Percentiles rank a stretch among this genome's conserved stretches.
These are phyloP conservation scores for Mohoua ochrocephala DNA, from an alignment of 2,113 vertebrate genomes.

Conservation along the genomic window DNA sequence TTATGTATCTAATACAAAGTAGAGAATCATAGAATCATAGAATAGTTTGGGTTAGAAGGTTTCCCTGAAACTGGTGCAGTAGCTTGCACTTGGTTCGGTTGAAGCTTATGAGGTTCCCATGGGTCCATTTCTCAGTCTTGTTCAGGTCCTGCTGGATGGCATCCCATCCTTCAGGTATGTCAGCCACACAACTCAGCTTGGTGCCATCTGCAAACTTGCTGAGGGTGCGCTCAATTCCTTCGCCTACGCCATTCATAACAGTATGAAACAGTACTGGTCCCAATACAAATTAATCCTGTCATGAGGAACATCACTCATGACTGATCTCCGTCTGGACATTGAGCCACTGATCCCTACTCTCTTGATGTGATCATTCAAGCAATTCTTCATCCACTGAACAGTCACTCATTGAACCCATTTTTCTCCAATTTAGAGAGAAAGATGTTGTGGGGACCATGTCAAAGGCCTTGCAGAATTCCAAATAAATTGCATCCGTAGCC, in stretches of 20 bases:
- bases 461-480: background rate
- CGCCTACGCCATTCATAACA: rapidly evolving
- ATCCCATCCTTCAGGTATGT: background rate
- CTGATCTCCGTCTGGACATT: background rate
- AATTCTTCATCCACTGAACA: background rate
- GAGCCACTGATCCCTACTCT: background rate
- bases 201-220: background rate
- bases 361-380: background rate
- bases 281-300: background rate
- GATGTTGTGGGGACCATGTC: background rate
- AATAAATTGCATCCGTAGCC: background rate
- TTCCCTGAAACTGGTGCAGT: background rate
- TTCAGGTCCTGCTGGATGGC: background rate
- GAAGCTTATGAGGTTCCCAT: background rate
- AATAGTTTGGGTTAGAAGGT: background rate
- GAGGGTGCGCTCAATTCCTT: background rate
- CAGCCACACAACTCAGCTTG: background rate
- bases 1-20: background rate
- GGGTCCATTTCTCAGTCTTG: background rate
- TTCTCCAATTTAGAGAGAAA: background rate
- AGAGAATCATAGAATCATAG: background rate
- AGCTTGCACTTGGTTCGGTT: rapidly evolving
- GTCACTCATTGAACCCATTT: background rate
- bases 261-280: background rate
- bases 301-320: background rate